Evolutionary conservation across 2,797 vertebrate genomes (phyloP).

Genomic region (Characodon lateralis): DNA sequence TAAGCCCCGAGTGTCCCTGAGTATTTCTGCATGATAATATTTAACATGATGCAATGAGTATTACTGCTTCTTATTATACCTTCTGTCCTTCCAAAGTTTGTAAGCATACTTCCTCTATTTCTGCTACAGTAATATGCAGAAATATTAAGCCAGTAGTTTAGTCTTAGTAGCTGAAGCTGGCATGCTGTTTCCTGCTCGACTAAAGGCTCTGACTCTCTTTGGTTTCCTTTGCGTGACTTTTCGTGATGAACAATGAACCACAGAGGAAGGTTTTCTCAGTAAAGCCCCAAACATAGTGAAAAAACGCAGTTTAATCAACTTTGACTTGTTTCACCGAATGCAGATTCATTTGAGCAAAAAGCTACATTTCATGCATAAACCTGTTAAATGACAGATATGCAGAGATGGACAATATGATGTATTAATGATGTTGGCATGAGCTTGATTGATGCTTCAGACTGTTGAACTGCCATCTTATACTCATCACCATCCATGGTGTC

Average conservation of each 20-base stretch:
- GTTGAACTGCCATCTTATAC: too few relatives aligned
- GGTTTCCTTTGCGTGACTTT: constrained; percentile 36
- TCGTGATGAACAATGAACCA: constrained; percentile 43
- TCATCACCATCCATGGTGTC: too few relatives aligned
- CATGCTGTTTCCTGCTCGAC: neutral
- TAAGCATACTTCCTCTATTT: neutral
- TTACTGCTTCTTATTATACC: too few relatives aligned
- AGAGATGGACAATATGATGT: too few relatives aligned
- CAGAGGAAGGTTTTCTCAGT: constrained; percentile 47
- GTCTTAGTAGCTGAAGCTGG: neutral
- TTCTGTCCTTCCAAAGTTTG: neutral
- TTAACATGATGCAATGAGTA: neutral
- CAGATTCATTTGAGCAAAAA: neutral
- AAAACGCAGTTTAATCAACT: neutral
- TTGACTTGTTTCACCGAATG: neutral
- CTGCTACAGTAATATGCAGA: neutral
- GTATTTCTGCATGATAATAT: neutral
- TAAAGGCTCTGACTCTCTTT: constrained; percentile 17
- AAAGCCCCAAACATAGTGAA: constrained; percentile 8
- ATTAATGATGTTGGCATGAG: too few relatives aligned
- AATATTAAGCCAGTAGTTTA: neutral
- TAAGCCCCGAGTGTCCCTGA: neutral
- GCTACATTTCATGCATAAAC: neutral
- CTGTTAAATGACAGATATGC: too few relatives aligned
- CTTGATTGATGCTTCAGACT: too few relatives aligned